Base-by-base conservation (phyloP, 2,113 vertebrate species). In the Tenrec ecaudatus region DNA sequence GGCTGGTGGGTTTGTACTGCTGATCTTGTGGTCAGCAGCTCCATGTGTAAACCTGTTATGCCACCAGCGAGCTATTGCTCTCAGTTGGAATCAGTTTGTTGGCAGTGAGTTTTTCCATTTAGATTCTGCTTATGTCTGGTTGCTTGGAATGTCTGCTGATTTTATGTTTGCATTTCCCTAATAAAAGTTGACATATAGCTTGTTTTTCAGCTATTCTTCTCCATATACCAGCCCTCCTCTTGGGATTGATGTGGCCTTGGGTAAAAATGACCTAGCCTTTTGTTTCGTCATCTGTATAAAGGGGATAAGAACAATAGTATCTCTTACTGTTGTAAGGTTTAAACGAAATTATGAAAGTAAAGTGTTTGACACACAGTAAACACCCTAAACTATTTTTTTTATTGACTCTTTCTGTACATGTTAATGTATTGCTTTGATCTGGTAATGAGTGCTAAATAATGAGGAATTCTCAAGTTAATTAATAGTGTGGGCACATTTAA, bases 111-210 rank as follows among this genome's bases (percentile, higher is more conserved):
- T 53, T 53, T 53, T 53, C 47, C 6, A 10, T 10, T 53, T 53
- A 53, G 47, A 53, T 53, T 53, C 47, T 53, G 47, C 78, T 94
- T 66, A 31, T 22, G 66, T 85, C 69, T 73, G 79, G 23, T 84
- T 68, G 38, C 66, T 89, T 80, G 60, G 66, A 90, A 76, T 47
- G 36, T 14, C 22, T 75, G 57, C 40, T 71, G 40, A 68, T 53
- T 91, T 95, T 82, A 77, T 93, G 95, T 96, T 89, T 78, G 27
- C 88, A 33, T 83, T 78, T 19, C 22, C 16, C 5, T 82, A 40
- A 82, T 71, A 2, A 84, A 19, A 68, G n/a, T 60, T 95, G 81
- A 82, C 47, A 83, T 43, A 62, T 10, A 82, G 68, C 71, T 80
- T 86, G 87, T 29, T 90, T 87, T 92, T 96, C 57, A 64, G 82